Percentiles rank a stretch among this genome's conserved stretches.
phyloP scores from a whole-genome alignment of 1,140 invertebrate species.

The Drosophila truncata region DNA sequence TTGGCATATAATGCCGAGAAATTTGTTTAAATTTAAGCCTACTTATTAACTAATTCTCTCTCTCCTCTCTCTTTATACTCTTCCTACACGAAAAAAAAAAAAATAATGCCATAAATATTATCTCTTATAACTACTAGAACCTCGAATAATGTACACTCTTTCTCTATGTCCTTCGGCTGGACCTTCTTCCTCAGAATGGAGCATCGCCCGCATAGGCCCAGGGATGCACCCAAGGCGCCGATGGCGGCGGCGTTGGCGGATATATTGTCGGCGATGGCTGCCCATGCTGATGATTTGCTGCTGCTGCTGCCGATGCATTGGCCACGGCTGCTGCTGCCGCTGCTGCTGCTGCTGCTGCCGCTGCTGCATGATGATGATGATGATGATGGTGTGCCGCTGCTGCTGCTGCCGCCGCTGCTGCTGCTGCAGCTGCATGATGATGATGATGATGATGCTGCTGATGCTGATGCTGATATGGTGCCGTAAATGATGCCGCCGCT shows the following conservation, averaged over 20 bases:
- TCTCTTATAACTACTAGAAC: slow-evolving; percentile 8
- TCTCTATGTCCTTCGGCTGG: background rate
- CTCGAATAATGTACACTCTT: slow-evolving; percentile 3
- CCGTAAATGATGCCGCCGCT: slow-evolving; percentile 44
- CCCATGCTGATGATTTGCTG: slow-evolving; percentile 67
- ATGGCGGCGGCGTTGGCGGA: slow-evolving; percentile 84
- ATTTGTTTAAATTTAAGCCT: slow-evolving; percentile 71
- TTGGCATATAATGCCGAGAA: slow-evolving; percentile 73
- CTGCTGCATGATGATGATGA: slow-evolving; percentile 12
- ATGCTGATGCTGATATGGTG: slow-evolving; percentile 53
- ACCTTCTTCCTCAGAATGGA: slow-evolving; percentile 58
- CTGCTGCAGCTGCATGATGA: slow-evolving; percentile 56
- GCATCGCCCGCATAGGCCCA: slow-evolving; percentile 82
- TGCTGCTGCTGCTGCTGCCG: background rate
- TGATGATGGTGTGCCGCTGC: slow-evolving; percentile 55
- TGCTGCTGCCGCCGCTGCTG: slow-evolving; percentile 60
- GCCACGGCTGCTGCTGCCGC: slow-evolving; percentile 4
- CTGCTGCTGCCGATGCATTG: background rate
- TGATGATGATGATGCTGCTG: slow-evolving; percentile 44
- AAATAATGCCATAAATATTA: slow-evolving; percentile 1
- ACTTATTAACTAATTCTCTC: slow-evolving; percentile 58
- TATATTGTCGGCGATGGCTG: slow-evolving; percentile 85
- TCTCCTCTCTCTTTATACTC: background rate
- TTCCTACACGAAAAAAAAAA: background rate
- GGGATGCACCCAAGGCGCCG: slow-evolving; percentile 85